Conservation (phyloP, 2,888 invertebrate genomes). For the Morpho deidamia region DNA sequence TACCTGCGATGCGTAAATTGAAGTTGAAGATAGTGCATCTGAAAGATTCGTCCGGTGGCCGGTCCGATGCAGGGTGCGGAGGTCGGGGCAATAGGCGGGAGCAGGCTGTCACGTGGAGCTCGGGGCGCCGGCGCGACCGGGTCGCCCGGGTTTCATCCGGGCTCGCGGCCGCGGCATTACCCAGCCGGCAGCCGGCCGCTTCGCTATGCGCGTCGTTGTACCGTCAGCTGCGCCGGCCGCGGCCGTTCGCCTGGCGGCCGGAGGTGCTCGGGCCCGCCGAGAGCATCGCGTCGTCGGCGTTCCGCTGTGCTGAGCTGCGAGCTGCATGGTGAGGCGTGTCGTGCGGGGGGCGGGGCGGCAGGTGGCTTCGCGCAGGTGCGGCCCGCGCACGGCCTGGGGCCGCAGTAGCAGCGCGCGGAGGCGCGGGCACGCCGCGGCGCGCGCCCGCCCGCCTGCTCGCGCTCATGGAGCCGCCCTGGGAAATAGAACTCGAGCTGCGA, state of each 20-base stretch:
- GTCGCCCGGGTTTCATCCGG: conserved; percentile 60
- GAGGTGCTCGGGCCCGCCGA: conserved; percentile 57
- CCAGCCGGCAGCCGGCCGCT: conserved; percentile 59
- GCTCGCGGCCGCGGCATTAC: conserved; percentile 62
- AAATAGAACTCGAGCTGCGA: conserved; percentile 90
- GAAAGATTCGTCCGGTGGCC: conserved; percentile 54
- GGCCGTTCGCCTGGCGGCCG: conserved; percentile 52
- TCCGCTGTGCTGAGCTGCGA: conserved; percentile 60
- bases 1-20: conserved; percentile 50
- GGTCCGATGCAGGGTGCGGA: conserved; percentile 32
- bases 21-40: conserved; percentile 67
- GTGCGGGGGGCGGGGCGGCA: conserved; percentile 60
- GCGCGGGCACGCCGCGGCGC: conserved; percentile 59
- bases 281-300: conserved; percentile 60
- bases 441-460: conserved; percentile 58
- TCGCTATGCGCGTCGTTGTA: conserved; percentile 58
- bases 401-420: conserved; percentile 57
- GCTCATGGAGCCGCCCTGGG: conserved; percentile 78
- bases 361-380: conserved; percentile 67
- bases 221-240: conserved; percentile 47
- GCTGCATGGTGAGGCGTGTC: conserved; percentile 58
- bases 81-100: conserved; percentile 37
- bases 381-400: conserved; percentile 65
- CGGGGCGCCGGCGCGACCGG: conserved; percentile 67
- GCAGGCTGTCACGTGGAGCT: conserved; percentile 44